Evolutionary conservation across 53 echinoderm and acorn worm species (phyloP).

Genomic region (Mesocentrotus franciscanus): DNA sequence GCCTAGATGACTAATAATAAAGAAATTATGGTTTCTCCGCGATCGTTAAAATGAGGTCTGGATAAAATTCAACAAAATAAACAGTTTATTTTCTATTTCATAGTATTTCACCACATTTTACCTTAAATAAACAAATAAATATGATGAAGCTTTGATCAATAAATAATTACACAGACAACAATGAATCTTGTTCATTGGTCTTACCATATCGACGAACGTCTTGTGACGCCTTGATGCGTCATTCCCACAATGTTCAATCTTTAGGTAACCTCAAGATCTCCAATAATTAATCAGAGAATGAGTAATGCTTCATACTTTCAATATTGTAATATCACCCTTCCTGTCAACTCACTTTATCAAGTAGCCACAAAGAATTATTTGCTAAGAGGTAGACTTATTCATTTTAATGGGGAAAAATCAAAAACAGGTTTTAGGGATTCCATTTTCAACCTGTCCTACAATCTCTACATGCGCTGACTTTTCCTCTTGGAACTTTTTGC

Average conservation of each 20-base stretch:
- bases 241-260: constrained; percentile 27
- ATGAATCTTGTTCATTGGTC: background rate
- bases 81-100: background rate
- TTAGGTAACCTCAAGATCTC: constrained; percentile 10
- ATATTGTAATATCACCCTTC: background rate
- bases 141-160: constrained; percentile 10
- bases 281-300: constrained; percentile 32
- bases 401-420: constrained; percentile 23
- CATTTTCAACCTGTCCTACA: background rate
- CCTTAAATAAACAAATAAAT: constrained; percentile 10
- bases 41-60: constrained; percentile 51
- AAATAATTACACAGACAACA: constrained; percentile 24
- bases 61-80: background rate
- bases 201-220: background rate
- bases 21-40: constrained; percentile 26
- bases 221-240: background rate
- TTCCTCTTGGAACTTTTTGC: background rate
- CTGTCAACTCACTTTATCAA: constrained; percentile 16
- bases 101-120: background rate
- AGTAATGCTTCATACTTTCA: constrained; percentile 25
- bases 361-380: constrained; percentile 36
- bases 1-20: constrained; percentile 44
- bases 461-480: background rate
- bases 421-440: constrained; percentile 19
- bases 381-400: background rate